These are phyloP conservation scores for Clytia hemisphaerica DNA, from an alignment of 30 jellyfish, hydroid and myxozoan genomes.

Conservation along the genomic window DNA sequence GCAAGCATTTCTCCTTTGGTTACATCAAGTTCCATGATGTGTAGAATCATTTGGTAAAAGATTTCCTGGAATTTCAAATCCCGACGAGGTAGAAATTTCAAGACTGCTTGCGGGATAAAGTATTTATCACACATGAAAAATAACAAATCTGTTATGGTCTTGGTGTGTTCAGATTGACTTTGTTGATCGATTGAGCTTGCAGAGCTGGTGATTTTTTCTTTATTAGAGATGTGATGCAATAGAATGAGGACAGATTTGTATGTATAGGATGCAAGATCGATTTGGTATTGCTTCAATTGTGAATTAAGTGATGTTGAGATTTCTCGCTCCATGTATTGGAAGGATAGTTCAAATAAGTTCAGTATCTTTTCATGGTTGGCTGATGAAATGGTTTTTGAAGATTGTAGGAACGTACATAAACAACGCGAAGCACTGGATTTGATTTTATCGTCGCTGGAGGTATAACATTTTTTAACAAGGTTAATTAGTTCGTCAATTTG, in stretches of 20 bases:
- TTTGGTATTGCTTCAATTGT: too few species aligned
- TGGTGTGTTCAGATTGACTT: too few species aligned
- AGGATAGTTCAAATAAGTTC: neutral
- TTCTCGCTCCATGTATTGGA: neutral
- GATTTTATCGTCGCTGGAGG: neutral
- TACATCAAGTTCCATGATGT: slow-evolving; percentile 15
- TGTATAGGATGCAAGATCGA: too few species aligned
- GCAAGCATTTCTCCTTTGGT: slow-evolving; percentile 31
- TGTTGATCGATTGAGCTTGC: too few species aligned
- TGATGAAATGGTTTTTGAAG: neutral
- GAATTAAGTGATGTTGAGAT: too few species aligned
- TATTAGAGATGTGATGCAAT: too few species aligned
- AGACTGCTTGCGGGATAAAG: slow-evolving; percentile 53
- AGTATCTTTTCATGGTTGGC: neutral
- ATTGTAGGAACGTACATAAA: neutral
- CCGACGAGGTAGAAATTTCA: slow-evolving; percentile 23
- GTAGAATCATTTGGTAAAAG: slow-evolving; percentile 42
- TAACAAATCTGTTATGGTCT: too few species aligned
- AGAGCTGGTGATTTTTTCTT: too few species aligned
- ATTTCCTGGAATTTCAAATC: slow-evolving; percentile 2
- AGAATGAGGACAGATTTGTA: too few species aligned
- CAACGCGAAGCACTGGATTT: neutral
- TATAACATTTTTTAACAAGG: neutral
- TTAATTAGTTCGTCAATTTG: neutral
- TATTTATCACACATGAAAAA: slow-evolving; percentile 34